Evolutionary conservation across 35 echinoderm and acorn worm species (phyloP), one percentile per base, ranked within the genome.

Genomic region (Stichopus chloronotus): DNA sequence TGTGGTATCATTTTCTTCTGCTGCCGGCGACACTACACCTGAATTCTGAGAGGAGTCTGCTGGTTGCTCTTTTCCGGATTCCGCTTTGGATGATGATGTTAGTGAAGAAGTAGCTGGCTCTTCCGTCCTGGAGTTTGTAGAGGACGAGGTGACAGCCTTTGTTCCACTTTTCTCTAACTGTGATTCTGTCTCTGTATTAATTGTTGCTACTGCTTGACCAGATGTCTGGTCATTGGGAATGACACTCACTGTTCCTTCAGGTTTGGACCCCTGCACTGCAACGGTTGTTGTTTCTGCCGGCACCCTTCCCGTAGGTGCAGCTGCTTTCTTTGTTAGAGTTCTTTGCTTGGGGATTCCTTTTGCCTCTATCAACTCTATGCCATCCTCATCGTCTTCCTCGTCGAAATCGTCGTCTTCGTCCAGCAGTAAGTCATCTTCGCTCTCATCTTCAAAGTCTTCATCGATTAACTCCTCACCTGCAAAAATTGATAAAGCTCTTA

Each of bases 381-480:
- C 82, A 20, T 85, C 82, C 0, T 72, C 69, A 20, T 85, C 82
- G 2, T 58, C 82, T 24, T 85, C 82, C 7, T 58, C 55, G 13
- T 58, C 53, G 6, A 22, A 16, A 2, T 85, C 82, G 57, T 85
- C 82, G 17, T 85, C 82, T 7, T 85, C 82, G 57, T 85, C 82
- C 5, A 85, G 56, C 5, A 85, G 82, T 8, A 85, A 56, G 9
- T 85, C 82, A 6, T 85, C 82, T 58, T 85, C 82, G n/a, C 82
- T 85, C 7, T 84, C 81, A 56, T 85, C 82, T 14, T 85, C 82
- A 85, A 85, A 85, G 23, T 85, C 82, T 23, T 85, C 82, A 53
- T 85, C 82, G 9, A 85, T 53, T 53, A 85, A 20, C 52, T 85
- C 82, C 21, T 78, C 76, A 25, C 30, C 30, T 43, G 30, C 30